Evolutionary conservation across 2,888 invertebrate species (phyloP), one percentile per base, ranked within the genome.

Genomic region (Tanypteryx hageni): DNA sequence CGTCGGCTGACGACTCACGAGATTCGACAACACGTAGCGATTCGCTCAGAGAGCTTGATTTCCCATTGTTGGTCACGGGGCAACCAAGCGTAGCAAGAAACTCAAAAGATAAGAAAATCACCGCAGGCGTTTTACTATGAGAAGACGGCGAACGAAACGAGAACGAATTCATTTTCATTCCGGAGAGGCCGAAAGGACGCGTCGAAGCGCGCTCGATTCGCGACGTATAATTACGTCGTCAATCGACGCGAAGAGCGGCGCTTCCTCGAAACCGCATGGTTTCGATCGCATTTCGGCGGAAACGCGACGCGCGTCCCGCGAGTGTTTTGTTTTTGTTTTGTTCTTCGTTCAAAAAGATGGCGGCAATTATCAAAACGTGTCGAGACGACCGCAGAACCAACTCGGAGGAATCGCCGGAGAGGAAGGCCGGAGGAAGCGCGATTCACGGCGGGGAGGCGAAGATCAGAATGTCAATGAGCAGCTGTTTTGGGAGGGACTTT

Each of bases 41-140:
- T 7, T 44, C 44, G 44, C 44, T 44, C 44, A 44, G 5, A 44
- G n/a, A 76, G 22, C 22, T 22, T n/a, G 76, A 76, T 76, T 76
- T n/a, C 76, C 76, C 76, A 76, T 76, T 76, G 76, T 76, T 76
- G 27, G 7, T 22, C 76, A 76, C 8, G 27, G 76, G 14, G 76
- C 76, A 76, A 27, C 76, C 76, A 76, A 76, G 76, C 76, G 76
- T 76, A n/a, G 27, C 76, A 76, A 27, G 76, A 76, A 76, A 27
- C 76, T 44, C 5, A 27, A 27, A 27, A 76, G 76, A 10, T n/a
- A 76, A 76, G n/a, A 76, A 76, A 76, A 76, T 76, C 76, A 76
- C 76, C 76, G 76, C 76, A 27, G 22, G 27, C 76, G 76, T 76
- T 76, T 44, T 76, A 27, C 5, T 27, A 16, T 22, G 76, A 27